These are phyloP conservation scores for Drosophila pectinifera DNA, from an alignment of 1,140 invertebrate species.

Conservation along the genomic window DNA sequence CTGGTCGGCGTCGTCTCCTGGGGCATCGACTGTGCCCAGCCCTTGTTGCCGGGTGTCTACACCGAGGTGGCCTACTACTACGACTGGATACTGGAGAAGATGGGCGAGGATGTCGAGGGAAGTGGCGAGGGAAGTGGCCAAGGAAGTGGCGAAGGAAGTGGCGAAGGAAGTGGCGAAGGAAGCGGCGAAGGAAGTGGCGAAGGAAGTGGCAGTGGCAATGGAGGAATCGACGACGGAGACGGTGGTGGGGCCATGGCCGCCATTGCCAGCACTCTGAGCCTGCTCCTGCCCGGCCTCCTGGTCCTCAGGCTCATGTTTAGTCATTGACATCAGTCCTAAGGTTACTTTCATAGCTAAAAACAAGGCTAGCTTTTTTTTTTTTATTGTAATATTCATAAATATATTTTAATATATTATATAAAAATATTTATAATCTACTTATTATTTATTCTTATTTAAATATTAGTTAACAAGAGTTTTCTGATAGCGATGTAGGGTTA, in stretches of 20 bases:
- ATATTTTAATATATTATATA: neutral
- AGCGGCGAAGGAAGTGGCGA: conserved; percentile 16
- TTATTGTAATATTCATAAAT: conserved; percentile 1
- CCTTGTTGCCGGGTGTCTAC: conserved; percentile 89
- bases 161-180: neutral
- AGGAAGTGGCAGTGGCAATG: conserved; percentile 7
- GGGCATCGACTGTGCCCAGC: conserved; percentile 89
- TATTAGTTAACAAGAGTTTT: no score
- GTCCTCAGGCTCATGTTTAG: conserved; percentile 4
- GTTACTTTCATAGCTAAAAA: neutral
- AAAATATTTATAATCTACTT: neutral
- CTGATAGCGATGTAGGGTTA: no score
- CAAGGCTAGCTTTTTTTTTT: neutral
- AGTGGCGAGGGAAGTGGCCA: conserved; percentile 8
- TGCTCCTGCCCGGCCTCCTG: conserved; percentile 38
- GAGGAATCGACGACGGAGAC: neutral
- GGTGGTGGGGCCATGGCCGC: conserved; percentile 38
- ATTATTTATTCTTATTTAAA: no score
- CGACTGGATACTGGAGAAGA: conserved; percentile 86
- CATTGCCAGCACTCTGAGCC: conserved; percentile 28
- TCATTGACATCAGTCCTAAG: neutral
- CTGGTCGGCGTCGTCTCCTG: conserved; percentile 90
- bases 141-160: conserved; percentile 1
- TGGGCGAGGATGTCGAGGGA: conserved; percentile 26
- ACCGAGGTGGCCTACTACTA: conserved; percentile 88